Base-by-base conservation (phyloP, 2,888 invertebrate species). In the Platycnemis pennipes region DNA sequence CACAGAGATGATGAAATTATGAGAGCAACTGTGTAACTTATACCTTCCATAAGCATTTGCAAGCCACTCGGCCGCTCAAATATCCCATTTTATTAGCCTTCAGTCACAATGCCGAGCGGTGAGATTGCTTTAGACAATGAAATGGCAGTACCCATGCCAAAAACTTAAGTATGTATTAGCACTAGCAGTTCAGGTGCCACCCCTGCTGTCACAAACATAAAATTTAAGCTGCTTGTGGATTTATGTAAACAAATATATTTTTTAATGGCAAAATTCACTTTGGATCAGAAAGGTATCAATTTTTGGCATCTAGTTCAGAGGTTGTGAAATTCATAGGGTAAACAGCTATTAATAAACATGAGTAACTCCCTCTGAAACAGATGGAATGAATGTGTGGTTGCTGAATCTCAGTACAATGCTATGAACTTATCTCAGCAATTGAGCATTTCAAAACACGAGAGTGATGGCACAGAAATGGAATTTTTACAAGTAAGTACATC, bases 31-130 rank as follows among this genome's bases (percentile, higher is more conserved):
- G 44, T 91, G 91, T 63, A 91, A 56, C 77, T 77, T 63, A 91
- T 63, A 42, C 91, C 63, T 63, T 63, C 91, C 91, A 91, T 56
- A 91, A 91, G 91, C 63, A 44, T 91, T 91, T 63, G 63, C n/a
- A 63, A 91, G 91, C 91, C 91, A 91, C 91, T 91, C 91, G 91
- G 91, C 63, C 63, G 91, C 91, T 91, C 91, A 91, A 91, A 37
- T 91, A 63, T 91, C 91, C 91, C 63, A 26, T 91, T 91, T 91
- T 91, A 42, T 91, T 91, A 91, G 63, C 91, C 91, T 63, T 63
- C 63, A 63, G n/a, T 63, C 56, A 91, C 56, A 69, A 63, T 63
- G 44, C 63, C 87, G 87, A 87, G 87, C 87, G 87, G 87, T 87
- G 77, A 46, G 87, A 69, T 26, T 63, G 91, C 91, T 91, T 91